A percentile compares a stretch with the other conserved stretches of the same genome.
Evolutionary conservation across 2,888 invertebrate genomes (phyloP).

Genomic region (Tiliacea aurago): DNA sequence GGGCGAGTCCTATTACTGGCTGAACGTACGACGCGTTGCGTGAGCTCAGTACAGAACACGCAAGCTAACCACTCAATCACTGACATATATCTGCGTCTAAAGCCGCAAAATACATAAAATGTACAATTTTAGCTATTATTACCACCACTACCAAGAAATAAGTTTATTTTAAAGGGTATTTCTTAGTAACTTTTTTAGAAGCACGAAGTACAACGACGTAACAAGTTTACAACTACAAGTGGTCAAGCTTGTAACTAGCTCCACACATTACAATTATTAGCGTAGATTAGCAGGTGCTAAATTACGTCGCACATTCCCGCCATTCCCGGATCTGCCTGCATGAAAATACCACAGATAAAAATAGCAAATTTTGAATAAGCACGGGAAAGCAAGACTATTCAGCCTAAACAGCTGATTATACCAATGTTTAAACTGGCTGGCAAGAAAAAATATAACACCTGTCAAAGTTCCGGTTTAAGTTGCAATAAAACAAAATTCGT

Average conservation of each 20-base stretch:
- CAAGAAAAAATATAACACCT: constrained; percentile 40
- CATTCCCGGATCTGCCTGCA: constrained; percentile 38
- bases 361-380: constrained; percentile 17
- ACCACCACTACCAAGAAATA: neutral
- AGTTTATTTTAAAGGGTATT: neutral
- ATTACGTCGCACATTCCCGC: constrained; percentile 34
- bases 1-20: too few relatives aligned
- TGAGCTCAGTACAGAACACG: too few relatives aligned
- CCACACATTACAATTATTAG: constrained; percentile 1
- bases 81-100: too few relatives aligned
- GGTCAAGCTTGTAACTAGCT: constrained; percentile 30
- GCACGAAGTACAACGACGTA: too few relatives aligned
- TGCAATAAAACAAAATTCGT: constrained; percentile 42
- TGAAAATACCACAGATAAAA: constrained; percentile 44
- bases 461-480: constrained; percentile 35
- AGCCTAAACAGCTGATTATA: constrained; percentile 23
- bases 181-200: neutral
- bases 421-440: constrained; percentile 20
- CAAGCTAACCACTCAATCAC: too few relatives aligned
- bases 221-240: neutral
- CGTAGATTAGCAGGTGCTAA: constrained; percentile 39
- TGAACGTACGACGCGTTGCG: too few relatives aligned
- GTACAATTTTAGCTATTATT: too few relatives aligned
- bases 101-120: too few relatives aligned
- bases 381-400: constrained; percentile 11